Evolutionary conservation across 2,888 invertebrate genomes (phyloP), one percentile per base, ranked within the genome.

Genomic region (Oxytorus armatus): DNA sequence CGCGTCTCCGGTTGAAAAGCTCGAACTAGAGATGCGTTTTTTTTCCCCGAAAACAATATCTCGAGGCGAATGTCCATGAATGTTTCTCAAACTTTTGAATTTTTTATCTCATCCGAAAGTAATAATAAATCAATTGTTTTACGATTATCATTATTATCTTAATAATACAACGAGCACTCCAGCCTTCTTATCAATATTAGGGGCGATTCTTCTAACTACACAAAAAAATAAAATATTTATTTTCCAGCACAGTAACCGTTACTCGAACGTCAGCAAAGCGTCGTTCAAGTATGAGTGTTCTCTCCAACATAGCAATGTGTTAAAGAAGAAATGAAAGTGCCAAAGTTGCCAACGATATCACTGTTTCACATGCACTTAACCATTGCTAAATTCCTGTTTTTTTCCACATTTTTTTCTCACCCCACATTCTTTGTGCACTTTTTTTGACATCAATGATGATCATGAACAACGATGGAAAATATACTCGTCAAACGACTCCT

Each of bases 111-210:
- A 8, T 36, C 1, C 4, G 10, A 36, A 14, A 63, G 5, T 10
- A 44, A 61, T 23, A 25, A 25, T 25, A 3, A 11, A 25, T 25
- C 3, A n/a, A 42, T 61, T 0, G 1, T 3, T 14, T 33, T 10
- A 2, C 10, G 18, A 36, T 16, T 8, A 8, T 11, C 3, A 14
- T 55, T 21, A 5, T n/a, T 18, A 16, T 33, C 11, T n/a, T 23
- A 49, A 49, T 23, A n/a, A 16, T 55, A 53, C 21, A 55, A 33
- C 18, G 16, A 33, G 33, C 57, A 57, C 33, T 59, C 8, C 39
- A 23, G 14, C 23, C 36, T 5, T 2, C 10, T 33, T 1, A 23
- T 18, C 2, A 39, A 39, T 10, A 23, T 23, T 3, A 8, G 36
- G 8, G 39, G 14, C 21, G 11, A 16, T 61, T 42, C 11, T 57